Conservation (phyloP, 2,113 vertebrate genomes). For the Jacana jacana region DNA sequence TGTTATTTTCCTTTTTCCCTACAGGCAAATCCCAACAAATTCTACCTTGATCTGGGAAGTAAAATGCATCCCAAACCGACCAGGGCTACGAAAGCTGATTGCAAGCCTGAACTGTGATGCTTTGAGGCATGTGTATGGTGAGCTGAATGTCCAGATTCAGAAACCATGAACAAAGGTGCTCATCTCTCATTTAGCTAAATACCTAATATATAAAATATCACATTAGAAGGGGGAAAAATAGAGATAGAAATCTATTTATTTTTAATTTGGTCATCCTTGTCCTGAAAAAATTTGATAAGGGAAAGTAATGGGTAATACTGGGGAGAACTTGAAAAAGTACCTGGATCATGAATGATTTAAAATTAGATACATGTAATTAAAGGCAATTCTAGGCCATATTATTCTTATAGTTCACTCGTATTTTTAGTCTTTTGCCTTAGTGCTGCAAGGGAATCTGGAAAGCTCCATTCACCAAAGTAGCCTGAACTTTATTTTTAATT, state of each 20-base stretch:
- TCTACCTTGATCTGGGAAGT: constrained; percentile 84
- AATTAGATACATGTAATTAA: neutral
- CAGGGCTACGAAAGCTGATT: constrained; percentile 82
- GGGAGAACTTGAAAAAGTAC: neutral
- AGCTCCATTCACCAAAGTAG: constrained; percentile 11
- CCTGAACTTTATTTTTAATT: constrained; percentile 71
- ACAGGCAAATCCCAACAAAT: constrained; percentile 79
- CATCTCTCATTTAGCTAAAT: neutral
- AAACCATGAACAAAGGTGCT: constrained; percentile 37
- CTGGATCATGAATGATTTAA: neutral
- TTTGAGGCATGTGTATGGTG: constrained; percentile 87
- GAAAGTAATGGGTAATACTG: neutral
- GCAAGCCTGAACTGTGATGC: constrained; percentile 85
- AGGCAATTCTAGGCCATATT: constrained; percentile 4
- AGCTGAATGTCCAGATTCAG: constrained; percentile 72
- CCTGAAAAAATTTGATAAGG: neutral
- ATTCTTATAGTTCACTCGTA: constrained; percentile 22
- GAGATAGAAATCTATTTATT: neutral
- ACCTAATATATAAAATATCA: neutral
- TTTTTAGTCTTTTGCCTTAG: neutral
- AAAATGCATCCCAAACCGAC: constrained; percentile 70
- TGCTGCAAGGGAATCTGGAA: constrained; percentile 14
- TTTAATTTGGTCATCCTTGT: neutral
- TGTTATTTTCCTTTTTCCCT: neutral
- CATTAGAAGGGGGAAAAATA: neutral